Percentiles rank a stretch among this genome's conserved stretches.
Conservation (phyloP, 2,888 invertebrate species). For the Phoronis australis region DNA sequence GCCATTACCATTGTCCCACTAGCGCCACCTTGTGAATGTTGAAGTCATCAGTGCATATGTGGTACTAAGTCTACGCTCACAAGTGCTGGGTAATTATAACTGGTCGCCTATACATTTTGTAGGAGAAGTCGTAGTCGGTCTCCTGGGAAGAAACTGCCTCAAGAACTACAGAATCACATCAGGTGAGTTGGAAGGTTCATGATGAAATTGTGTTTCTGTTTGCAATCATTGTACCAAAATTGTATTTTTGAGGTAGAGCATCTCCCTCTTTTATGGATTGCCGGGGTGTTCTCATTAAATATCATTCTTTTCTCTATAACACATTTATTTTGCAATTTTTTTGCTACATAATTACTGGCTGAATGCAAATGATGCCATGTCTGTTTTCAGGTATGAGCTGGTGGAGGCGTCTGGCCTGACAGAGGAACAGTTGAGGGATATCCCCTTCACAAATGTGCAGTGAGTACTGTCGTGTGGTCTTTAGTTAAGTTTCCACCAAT, state of each 20-base stretch:
- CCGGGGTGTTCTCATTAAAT: background rate
- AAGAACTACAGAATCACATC: slow-evolving; percentile 45
- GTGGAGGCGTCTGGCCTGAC: slow-evolving; percentile 37
- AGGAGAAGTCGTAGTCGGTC: slow-evolving; percentile 45
- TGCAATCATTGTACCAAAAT: too few species aligned
- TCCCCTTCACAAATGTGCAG: slow-evolving; percentile 45
- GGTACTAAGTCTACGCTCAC: too few species aligned
- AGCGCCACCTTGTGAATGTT: too few species aligned
- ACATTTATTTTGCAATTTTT: background rate
- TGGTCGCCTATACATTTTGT: too few species aligned
- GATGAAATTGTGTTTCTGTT: background rate
- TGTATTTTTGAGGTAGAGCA: too few species aligned
- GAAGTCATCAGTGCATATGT: too few species aligned
- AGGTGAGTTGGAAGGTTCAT: slow-evolving; percentile 24
- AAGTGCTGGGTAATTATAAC: too few species aligned
- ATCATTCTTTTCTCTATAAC: background rate
- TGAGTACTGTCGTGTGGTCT: slow-evolving; percentile 23
- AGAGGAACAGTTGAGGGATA: slow-evolving; percentile 42
- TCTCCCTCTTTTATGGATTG: background rate
- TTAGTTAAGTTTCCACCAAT: too few species aligned
- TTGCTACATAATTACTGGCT: too few species aligned
- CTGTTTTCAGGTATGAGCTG: slow-evolving; percentile 30
- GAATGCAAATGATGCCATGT: too few species aligned
- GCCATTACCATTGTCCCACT: too few species aligned
- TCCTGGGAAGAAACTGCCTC: slow-evolving; percentile 40